phyloP scores from a whole-genome alignment of 2,888 invertebrate genomes.

The Lithosia quadra region DNA sequence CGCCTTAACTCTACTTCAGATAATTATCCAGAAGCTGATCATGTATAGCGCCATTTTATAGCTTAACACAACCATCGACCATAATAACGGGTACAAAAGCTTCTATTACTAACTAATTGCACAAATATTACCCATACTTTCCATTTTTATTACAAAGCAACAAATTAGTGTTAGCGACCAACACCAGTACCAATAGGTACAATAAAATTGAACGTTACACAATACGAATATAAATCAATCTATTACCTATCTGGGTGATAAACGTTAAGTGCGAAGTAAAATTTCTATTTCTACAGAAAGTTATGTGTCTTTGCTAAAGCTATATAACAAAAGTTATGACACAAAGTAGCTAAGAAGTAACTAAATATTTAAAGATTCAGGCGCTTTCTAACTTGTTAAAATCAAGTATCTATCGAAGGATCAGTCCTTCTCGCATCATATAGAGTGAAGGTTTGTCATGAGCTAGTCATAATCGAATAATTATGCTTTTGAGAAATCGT shows the following conservation, averaged over 20 bases:
- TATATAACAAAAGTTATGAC: background rate
- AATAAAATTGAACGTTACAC: background rate
- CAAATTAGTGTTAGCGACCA: background rate
- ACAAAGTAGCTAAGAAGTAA: background rate
- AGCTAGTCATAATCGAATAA: background rate
- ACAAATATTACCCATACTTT: background rate
- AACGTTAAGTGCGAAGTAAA: background rate
- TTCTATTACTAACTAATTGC: background rate
- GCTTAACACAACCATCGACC: background rate
- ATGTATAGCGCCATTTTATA: background rate
- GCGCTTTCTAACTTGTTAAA: background rate
- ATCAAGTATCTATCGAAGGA: background rate
- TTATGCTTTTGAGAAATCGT: background rate
- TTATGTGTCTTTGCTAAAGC: background rate
- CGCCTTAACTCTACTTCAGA: background rate
- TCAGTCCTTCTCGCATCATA: background rate
- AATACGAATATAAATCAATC: background rate
- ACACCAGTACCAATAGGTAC: background rate
- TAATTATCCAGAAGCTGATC: background rate
- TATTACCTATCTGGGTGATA: background rate
- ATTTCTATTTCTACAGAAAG: background rate
- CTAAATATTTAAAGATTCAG: background rate
- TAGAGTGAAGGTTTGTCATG: background rate
- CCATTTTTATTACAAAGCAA: conserved; percentile 2
- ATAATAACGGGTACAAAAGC: background rate